Evolutionary conservation across 1,140 invertebrate genomes (phyloP), one percentile per base, ranked within the genome.

Genomic region (Magallana ariakensis): DNA sequence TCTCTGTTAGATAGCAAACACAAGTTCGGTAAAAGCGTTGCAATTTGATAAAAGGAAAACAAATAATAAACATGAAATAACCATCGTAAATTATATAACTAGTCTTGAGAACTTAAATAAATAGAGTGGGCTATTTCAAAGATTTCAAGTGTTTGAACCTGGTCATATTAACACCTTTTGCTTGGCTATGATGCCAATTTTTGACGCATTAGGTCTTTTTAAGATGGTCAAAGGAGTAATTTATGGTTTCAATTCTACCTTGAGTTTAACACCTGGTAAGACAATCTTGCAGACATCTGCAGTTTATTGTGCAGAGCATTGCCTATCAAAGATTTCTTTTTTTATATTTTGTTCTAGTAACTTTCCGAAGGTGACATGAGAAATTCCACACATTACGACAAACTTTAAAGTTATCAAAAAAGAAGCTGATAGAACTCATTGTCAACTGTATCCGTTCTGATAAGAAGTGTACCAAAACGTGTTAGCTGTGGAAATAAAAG

Each of bases 61-160:
- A 75, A 75, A 75, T 75, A 75, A 75, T 75, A 75, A 75, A 75
- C 66, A 33, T 26, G 66, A 75, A 75, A 75, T 75, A 75, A 75
- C 22, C 66, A 75, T 11, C 66, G 33, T 75, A 75, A 75, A 75
- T 75, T 75, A 26, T 26, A 75, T 75, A 22, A 75, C 66, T 33
- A 13, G 66, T 75, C 66, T 75, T 26, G 13, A 75, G 66, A 75
- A 26, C 66, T 75, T 10, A 22, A 75, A 75, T 75, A 19, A 75
- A 75, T 75, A 75, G 9, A 75, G 66, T 26, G 22, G 66, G 66
- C 66, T 75, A 33, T 75, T 75, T 75, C 66, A 75, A 75, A 75
- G 66, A 10, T 22, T 26, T 75, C 22, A 75, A 75, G 66, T 75
- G 66, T 75, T 75, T 75, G 66, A 75, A 75, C 66, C 66, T 75